phyloP scores from a whole-genome alignment of 2,888 invertebrate genomes.

The Agrilus biguttatus region DNA sequence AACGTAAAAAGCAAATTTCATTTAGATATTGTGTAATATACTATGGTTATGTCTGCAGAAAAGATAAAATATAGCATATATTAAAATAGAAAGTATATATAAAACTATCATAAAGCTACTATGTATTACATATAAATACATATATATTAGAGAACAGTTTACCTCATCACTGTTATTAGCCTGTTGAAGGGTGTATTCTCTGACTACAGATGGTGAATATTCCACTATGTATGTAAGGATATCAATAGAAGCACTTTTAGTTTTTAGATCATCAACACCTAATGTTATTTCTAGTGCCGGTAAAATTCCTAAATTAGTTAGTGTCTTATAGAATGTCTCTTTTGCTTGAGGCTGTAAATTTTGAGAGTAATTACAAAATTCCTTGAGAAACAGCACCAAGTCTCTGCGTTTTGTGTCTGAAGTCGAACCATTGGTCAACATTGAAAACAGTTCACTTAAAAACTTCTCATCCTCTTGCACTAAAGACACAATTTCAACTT shows the following conservation, averaged over 20 bases:
- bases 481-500: constrained; percentile 96
- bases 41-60: too few species aligned
- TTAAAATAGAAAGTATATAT: too few species aligned
- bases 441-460: constrained; percentile 84
- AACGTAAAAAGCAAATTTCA: too few species aligned
- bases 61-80: too few species aligned
- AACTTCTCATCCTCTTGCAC: constrained; percentile 97
- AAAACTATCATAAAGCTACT: too few species aligned
- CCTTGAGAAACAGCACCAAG: constrained; percentile 92
- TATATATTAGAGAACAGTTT: too few species aligned
- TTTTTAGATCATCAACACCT: constrained; percentile 82
- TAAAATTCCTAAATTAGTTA: constrained; percentile 76
- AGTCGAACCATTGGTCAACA: constrained; percentile 81
- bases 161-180: constrained; percentile 80
- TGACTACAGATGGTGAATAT: constrained; percentile 91
- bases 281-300: constrained; percentile 83
- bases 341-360: constrained; percentile 94
- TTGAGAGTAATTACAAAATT: constrained; percentile 98
- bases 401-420: constrained; percentile 77
- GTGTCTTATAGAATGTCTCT: constrained; percentile 93
- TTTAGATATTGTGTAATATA: too few species aligned
- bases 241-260: constrained; percentile 94
- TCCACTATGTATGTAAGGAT: constrained; percentile 97
- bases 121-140: too few species aligned
- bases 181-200: constrained; percentile 93